These are phyloP conservation scores for Scaptomyza graminum DNA, from an alignment of 1,140 invertebrate species.

Conservation along the genomic window DNA sequence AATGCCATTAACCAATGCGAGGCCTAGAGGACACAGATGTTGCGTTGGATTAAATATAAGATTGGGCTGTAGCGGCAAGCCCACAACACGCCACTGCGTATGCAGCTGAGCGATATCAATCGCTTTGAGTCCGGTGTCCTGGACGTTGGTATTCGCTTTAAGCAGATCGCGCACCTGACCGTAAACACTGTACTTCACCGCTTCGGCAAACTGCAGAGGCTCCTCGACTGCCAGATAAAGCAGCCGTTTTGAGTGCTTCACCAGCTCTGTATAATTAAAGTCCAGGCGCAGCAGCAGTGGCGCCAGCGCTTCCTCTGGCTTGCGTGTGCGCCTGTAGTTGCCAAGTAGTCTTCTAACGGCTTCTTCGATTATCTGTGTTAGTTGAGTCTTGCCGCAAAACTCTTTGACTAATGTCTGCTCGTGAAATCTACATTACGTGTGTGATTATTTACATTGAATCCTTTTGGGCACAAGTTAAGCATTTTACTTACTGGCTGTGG, in stretches of 20 bases:
- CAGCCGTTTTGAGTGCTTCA: slow-evolving; percentile 30
- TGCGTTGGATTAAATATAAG: slow-evolving; percentile 53
- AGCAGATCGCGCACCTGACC: slow-evolving; percentile 55
- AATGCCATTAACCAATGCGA: slow-evolving; percentile 61
- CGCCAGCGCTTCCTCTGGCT: slow-evolving; percentile 62
- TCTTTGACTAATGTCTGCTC: slow-evolving; percentile 64
- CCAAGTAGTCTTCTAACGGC: slow-evolving; percentile 42
- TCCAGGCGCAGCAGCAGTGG: slow-evolving; percentile 61
- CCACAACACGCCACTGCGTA: slow-evolving; percentile 63
- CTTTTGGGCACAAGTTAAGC: neutral
- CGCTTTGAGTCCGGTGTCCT: slow-evolving; percentile 29
- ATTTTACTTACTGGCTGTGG: slow-evolving; percentile 56
- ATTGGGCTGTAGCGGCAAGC: slow-evolving; percentile 55
- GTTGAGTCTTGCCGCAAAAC: slow-evolving; percentile 55
- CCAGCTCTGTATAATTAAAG: slow-evolving; percentile 57
- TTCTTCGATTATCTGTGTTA: slow-evolving; percentile 62
- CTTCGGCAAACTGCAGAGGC: slow-evolving; percentile 67
- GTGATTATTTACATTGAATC: neutral
- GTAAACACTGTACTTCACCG: slow-evolving; percentile 65
- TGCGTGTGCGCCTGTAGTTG: slow-evolving; percentile 38
- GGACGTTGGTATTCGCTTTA: slow-evolving; percentile 25
- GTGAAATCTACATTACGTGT: slow-evolving; percentile 51
- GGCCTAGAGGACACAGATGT: slow-evolving; percentile 43
- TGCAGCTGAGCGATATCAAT: slow-evolving; percentile 75
- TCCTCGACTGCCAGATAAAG: slow-evolving; percentile 61